Evolutionary conservation across 2,888 invertebrate species (phyloP).

Genomic region (Lithophane leautieri): DNA sequence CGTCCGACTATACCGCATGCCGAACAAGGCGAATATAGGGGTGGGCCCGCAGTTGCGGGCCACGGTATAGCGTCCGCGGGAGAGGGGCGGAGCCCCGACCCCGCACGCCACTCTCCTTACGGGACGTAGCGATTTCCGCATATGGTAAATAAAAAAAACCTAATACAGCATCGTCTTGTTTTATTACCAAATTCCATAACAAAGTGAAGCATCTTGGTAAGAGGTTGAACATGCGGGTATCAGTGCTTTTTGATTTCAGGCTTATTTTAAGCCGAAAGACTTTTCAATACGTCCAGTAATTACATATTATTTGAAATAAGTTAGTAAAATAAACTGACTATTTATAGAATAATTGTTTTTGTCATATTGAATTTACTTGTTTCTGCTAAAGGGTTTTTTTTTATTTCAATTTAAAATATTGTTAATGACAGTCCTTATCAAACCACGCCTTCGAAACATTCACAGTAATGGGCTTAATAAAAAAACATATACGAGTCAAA

Average conservation of each 20-base stretch:
- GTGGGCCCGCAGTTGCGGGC: no score
- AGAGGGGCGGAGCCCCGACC: no score
- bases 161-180: no score
- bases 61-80: no score
- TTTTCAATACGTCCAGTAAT: not conserved
- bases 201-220: no score
- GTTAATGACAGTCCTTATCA: slow-evolving; percentile 22
- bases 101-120: no score
- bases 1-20: no score
- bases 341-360: not conserved
- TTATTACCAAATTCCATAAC: no score
- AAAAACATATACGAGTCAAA: slow-evolving; percentile 49
- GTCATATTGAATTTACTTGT: not conserved
- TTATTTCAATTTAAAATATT: not conserved
- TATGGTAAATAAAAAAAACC: no score
- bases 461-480: slow-evolving; percentile 48
- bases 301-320: not conserved
- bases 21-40: no score
- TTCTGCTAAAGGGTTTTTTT: not conserved
- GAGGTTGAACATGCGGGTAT: no score
- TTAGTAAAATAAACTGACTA: not conserved
- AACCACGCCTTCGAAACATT: slow-evolving; percentile 37
- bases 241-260: not conserved
- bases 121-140: no score
- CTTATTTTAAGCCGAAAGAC: not conserved